Base-by-base conservation (phyloP, 2,888 invertebrate genomes). In the Ormyrus pomaceus region DNA sequence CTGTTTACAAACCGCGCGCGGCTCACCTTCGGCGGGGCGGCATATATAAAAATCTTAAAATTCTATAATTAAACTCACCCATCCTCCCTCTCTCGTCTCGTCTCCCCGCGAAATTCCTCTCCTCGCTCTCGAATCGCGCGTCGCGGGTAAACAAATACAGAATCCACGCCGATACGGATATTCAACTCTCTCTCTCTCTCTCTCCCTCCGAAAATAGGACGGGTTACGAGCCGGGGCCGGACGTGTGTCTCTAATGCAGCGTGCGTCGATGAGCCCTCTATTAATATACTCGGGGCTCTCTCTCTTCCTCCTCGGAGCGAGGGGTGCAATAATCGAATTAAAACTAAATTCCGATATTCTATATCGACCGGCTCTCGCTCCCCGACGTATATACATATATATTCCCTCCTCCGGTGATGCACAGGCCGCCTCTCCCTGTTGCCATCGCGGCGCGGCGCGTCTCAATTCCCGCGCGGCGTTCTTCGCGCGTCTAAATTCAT, bases 11-110 rank as follows among this genome's bases (percentile, higher is more conserved):
- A n/a, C 13, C 8, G 4, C 11, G 64, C n/a, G 13, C 34, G 34
- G 13, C 6, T 19, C 5, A 34, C 19, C 34, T 19, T 48, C 48
- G 8, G 48, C 6, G 48, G 1, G 13, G 11, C 7, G n/a, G 48
- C 10, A 6, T 48, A n/a, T n/a, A 50, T 64, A 55, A 64, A 64
- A 72, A 34, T 34, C 34, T 34, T 9, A 62, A 72, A 73, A 64
- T 48, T 46, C 72, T 73, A 73, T 73, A 73, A 73, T 73, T 73
- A 73, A 73, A 73, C 64, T 64, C 55, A 55, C 64, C 53, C 34
- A 9, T 8, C 13, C n/a, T 19, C 34, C 10, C 10, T 10, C 2
- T 62, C 11, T 10, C 64, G 50, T 50, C 48, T 50, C 34, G 50
- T 50, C 48, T 50, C 34, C 34, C 34, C 34, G 34, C 34, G 34